Percentiles rank a stretch among this genome's conserved stretches.
Evolutionary conservation across 2,888 invertebrate genomes (phyloP).

Genomic region (Azorinus chamasolen): DNA sequence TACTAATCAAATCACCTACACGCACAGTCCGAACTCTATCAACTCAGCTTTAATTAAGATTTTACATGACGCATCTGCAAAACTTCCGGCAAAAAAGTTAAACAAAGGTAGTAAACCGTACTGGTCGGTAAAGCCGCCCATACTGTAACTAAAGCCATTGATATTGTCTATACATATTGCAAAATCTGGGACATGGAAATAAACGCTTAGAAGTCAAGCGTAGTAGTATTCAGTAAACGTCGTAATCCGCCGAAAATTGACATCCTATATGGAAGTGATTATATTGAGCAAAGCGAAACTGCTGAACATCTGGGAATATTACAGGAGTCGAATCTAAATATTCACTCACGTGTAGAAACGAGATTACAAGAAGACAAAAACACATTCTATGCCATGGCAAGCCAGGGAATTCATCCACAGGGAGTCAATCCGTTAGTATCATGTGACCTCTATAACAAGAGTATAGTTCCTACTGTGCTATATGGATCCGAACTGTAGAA

Average conservation of each 20-base stretch:
- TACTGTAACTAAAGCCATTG: background rate
- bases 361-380: conserved; percentile 6
- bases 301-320: background rate
- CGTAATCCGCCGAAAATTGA: background rate
- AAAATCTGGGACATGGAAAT: conserved; percentile 4
- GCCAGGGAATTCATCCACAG: too few species aligned
- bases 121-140: conserved; percentile 33
- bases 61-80: background rate
- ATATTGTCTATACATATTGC: too few species aligned
- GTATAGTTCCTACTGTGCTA: too few species aligned
- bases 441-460: too few species aligned
- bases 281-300: background rate
- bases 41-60: too few species aligned
- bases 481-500: too few species aligned
- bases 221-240: background rate
- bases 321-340: background rate
- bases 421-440: background rate
- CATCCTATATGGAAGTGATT: background rate
- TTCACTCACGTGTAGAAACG: background rate
- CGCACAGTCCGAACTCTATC: too few species aligned
- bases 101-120: conserved; percentile 30
- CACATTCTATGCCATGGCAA: conserved; percentile 9
- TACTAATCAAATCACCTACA: too few species aligned
- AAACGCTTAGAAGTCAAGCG: background rate
- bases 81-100: conserved; percentile 18